Percentiles rank a stretch among this genome's conserved stretches.
These are phyloP conservation scores for Python bivittatus DNA, from an alignment of 2,113 vertebrate species.

Conservation along the genomic window DNA sequence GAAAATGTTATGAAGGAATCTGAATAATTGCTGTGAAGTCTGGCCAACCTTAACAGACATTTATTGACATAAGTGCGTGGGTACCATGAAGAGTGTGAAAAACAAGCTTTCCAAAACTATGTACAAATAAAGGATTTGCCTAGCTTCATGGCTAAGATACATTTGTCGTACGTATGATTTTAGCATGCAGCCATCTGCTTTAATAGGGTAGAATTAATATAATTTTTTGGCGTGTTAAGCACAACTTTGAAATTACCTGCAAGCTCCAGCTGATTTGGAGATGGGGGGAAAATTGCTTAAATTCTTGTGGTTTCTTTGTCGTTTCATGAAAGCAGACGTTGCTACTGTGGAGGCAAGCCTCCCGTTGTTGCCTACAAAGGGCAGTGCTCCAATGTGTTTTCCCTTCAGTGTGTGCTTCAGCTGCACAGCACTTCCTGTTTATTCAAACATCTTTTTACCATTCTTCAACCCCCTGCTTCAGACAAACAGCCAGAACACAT, in stretches of 20 bases:
- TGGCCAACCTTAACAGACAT: conserved; percentile 16
- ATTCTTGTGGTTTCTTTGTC: conserved; percentile 80
- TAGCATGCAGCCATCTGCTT: conserved; percentile 34
- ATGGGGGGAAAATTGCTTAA: conserved; percentile 66
- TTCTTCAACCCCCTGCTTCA: conserved; percentile 81
- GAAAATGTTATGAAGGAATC: conserved; percentile 25
- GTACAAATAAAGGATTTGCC: conserved; percentile 38
- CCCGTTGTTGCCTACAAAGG: conserved; percentile 75
- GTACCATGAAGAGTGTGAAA: conserved; percentile 28
- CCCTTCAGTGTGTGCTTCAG: conserved; percentile 83
- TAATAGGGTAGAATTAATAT: conserved; percentile 25
- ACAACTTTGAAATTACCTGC: conserved; percentile 73
- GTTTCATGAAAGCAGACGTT: conserved; percentile 72
- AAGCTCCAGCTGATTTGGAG: conserved; percentile 54
- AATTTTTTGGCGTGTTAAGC: conserved; percentile 47
- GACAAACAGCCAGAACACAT: conserved; percentile 84
- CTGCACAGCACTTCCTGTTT: conserved; percentile 94
- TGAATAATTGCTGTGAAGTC: conserved; percentile 47
- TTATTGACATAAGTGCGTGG: conserved; percentile 34
- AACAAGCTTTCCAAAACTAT: conserved; percentile 53
- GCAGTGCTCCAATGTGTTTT: conserved; percentile 85
- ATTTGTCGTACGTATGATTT: conserved; percentile 51
- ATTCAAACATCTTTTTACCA: conserved; percentile 92
- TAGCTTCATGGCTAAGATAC: conserved; percentile 34
- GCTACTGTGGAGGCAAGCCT: conserved; percentile 78